Evolutionary conservation across 2,797 vertebrate species (phyloP).

Genomic region (Aldrovandia affinis): DNA sequence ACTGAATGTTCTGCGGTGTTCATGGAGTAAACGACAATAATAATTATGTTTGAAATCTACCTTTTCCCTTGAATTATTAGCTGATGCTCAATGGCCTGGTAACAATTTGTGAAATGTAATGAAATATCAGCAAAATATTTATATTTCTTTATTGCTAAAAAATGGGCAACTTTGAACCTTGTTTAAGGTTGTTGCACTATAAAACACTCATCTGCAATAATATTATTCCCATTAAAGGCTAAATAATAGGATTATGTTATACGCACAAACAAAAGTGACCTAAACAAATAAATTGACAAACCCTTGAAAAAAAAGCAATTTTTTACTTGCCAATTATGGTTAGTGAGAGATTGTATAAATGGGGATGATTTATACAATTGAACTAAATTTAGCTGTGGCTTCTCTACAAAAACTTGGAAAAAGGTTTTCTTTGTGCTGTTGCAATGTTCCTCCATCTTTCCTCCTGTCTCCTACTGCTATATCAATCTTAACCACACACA

Average conservation of each 20-base stretch:
- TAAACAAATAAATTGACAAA: not conserved
- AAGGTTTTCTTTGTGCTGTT: not conserved
- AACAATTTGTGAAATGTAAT: not conserved
- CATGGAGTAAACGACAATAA: not conserved
- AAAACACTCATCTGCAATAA: not conserved
- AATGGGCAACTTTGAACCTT: conserved; percentile 1
- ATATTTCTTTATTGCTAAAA: not conserved
- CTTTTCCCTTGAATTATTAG: not conserved
- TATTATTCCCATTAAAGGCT: not conserved
- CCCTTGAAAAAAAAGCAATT: conserved; percentile 14
- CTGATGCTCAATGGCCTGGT: not conserved
- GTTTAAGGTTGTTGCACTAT: not conserved
- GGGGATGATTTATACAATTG: conserved; percentile 11
- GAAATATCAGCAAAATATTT: not conserved
- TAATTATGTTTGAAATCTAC: not conserved
- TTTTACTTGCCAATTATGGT: conserved; percentile 2
- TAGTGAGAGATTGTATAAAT: not conserved
- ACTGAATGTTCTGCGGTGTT: not conserved
- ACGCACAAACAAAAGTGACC: conserved; percentile 14
- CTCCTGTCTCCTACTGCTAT: not conserved
- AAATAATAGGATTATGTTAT: conserved; percentile 14
- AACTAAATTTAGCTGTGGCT: not conserved
- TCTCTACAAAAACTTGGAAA: conserved; percentile 18
- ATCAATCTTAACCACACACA: not conserved
- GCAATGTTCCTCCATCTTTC: not conserved